Conservation (phyloP, 2,113 vertebrate genomes). For the Nyctereutes procyonoides region DNA sequence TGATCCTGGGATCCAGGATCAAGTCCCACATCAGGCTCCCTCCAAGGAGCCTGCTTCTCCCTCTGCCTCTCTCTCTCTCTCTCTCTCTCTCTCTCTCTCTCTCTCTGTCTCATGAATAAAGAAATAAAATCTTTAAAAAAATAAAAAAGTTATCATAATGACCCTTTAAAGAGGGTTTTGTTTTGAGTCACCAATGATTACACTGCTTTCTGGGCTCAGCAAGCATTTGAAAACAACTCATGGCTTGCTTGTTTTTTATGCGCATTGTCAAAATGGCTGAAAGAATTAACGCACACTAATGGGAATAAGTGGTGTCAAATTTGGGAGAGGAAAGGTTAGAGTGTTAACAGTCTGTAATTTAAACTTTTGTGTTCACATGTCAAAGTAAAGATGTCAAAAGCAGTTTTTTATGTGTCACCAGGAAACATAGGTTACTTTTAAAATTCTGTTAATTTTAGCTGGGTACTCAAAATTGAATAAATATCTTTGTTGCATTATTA, state of each 20-base stretch:
- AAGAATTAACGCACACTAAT: not conserved
- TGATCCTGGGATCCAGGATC: no score
- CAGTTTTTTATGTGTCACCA: not conserved
- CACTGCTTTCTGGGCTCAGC: not conserved
- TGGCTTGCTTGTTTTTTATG: not conserved
- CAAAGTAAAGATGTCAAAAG: not conserved
- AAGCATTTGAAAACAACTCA: not conserved
- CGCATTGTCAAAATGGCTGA: not conserved
- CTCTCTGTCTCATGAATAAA: no score
- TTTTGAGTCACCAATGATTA: not conserved
- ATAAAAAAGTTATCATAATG: slow-evolving; percentile 44
- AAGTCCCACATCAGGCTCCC: no score
- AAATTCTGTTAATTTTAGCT: slow-evolving; percentile 10
- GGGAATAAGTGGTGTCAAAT: not conserved
- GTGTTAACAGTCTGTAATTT: not conserved
- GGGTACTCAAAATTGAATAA: not conserved
- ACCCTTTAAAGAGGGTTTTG: slow-evolving; percentile 25
- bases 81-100: no score
- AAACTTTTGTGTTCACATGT: not conserved
- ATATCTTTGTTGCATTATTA: slow-evolving; percentile 23
- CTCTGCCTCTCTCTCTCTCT: no score
- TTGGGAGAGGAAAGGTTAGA: not conserved
- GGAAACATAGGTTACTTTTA: not conserved
- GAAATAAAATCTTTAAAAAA: no score
- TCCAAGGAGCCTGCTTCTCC: no score